Base-by-base conservation (phyloP, 2,113 vertebrate species). In the Chroicocephalus ridibundus region DNA sequence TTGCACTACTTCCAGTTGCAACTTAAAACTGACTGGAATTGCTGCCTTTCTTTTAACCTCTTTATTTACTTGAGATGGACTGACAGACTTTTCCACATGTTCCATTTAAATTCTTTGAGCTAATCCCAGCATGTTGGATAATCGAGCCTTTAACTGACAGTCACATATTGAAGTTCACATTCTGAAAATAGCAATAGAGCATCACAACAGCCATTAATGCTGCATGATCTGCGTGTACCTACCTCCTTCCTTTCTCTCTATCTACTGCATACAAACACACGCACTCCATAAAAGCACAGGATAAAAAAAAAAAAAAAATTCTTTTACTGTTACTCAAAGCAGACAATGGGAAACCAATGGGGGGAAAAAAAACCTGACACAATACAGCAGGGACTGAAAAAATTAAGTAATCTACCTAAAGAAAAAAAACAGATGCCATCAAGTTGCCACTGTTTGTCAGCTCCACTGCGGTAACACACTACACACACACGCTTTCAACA, bases 51-150 rank as follows among this genome's bases (percentile, higher is more conserved):
- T 66, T 96, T 84, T 94, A 93, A 94, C 61, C 77, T 91, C 60
- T 46, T 77, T 81, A 61, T 83, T 79, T 61, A 64, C 61, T 80
- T 21, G 36, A 61, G 54, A 66, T 25, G 32, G 46, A 90, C 62
- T 46, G 38, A 70, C 38, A 40, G 40, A 24, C 57, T 42, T 88
- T 88, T 66, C 44, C 61, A 72, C 51, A 32, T 62, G 29, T 55
- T 64, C 70, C 60, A n/a, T 79, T 86, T 84, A 77, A 93, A 97
- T 83, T 96, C 42, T 64, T 85, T 82, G 40, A 91, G 94, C 51
- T 77, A 81, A 75, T 57, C 32, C 21, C 34, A 77, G 58, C 12
- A 54, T 11, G 27, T 27, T 61, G 44, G 69, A 74, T 44, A 86
- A 65, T 22, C 4, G 5, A 68, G 26, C 32, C 18, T 82, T 90